Evolutionary conservation across 1,140 invertebrate genomes (phyloP).

Genomic region (Solenopsis invicta): DNA sequence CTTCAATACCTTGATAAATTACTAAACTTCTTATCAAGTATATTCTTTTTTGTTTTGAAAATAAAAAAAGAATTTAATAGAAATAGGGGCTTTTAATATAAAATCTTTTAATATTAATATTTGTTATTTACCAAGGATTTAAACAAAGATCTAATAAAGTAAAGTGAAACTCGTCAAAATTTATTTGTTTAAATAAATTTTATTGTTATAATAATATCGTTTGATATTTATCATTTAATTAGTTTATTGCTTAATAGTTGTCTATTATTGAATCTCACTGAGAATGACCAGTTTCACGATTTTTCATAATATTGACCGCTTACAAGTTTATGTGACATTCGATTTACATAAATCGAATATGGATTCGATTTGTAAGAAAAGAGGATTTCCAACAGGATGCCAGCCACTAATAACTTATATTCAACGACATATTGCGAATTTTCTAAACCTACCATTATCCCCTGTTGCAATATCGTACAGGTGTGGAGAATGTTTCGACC

Average conservation of each 20-base stretch:
- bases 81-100: not conserved
- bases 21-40: not conserved
- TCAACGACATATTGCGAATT: constrained; percentile 27
- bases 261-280: not conserved
- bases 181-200: not conserved
- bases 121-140: not conserved
- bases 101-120: not conserved
- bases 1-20: not conserved
- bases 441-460: constrained; percentile 65
- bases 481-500: constrained; percentile 50
- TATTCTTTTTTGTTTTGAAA: not conserved
- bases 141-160: not conserved
- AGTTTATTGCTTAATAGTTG: not conserved
- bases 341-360: constrained; percentile 20
- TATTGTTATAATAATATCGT: not conserved
- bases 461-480: constrained; percentile 64
- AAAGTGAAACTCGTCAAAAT: not conserved
- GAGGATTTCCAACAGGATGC: constrained; percentile 62
- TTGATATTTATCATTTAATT: not conserved
- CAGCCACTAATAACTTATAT: constrained; percentile 40
- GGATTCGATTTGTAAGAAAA: constrained; percentile 30
- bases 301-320: constrained; percentile 21
- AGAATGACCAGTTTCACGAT: not conserved
- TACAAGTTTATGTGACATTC: constrained; percentile 25
- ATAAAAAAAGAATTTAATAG: not conserved